phyloP scores from a whole-genome alignment of 2,797 vertebrate species.

The Rhinoraja longicauda region DNA sequence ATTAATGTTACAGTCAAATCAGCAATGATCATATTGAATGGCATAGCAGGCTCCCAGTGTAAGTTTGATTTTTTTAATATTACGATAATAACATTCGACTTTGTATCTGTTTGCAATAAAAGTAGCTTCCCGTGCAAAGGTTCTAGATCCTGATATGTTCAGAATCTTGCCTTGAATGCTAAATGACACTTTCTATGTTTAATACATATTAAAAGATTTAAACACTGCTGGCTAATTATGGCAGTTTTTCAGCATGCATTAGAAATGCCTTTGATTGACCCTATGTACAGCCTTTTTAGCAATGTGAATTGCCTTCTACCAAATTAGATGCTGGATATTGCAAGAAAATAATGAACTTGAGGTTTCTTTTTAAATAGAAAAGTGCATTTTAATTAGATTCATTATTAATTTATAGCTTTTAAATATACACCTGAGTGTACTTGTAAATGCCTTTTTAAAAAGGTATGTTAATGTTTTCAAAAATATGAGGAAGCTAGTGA shows the following conservation, averaged over 20 bases:
- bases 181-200: neutral
- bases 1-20: too few species aligned
- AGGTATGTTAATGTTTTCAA: slow-evolving; percentile 9
- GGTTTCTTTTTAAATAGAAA: neutral
- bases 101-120: neutral
- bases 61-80: too few species aligned
- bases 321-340: neutral
- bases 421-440: neutral
- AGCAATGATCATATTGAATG: too few species aligned
- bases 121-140: neutral
- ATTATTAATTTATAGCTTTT: slow-evolving; percentile 17
- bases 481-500: neutral
- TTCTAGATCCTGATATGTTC: neutral
- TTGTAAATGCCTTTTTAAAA: neutral
- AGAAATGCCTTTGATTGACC: neutral
- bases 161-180: neutral
- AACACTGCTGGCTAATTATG: too few species aligned
- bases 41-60: too few species aligned
- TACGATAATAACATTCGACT: neutral
- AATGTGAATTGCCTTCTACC: neutral
- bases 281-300: neutral
- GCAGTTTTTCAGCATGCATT: neutral
- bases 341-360: neutral
- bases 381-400: neutral
- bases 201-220: neutral